Conservation (phyloP, 2,888 invertebrate genomes). For the Mythimna pallens region DNA sequence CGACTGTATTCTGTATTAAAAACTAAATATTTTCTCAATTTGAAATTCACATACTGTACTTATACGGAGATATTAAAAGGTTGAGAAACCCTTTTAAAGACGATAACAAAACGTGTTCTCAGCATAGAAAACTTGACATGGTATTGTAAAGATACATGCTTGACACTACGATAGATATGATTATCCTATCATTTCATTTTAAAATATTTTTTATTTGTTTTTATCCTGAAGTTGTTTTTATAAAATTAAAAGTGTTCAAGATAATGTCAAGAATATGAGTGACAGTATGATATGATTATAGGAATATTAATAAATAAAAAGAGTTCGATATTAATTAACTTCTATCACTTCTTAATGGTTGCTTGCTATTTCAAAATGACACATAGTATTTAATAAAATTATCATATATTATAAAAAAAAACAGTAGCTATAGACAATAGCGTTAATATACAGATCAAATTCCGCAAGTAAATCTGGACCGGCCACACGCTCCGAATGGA, state of each 20-base stretch:
- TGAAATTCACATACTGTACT: neutral
- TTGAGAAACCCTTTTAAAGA: slow-evolving; percentile 22
- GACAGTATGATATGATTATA: slow-evolving; percentile 42
- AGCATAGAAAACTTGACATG: slow-evolving; percentile 48
- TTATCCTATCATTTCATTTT: slow-evolving; percentile 28
- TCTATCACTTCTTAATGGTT: neutral
- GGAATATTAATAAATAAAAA: slow-evolving; percentile 11
- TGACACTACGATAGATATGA: slow-evolving; percentile 61
- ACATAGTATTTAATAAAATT: neutral
- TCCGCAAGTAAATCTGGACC: too few relatives aligned
- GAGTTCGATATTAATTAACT: neutral
- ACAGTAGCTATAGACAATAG: neutral
- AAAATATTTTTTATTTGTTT: slow-evolving; percentile 8
- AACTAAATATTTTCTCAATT: too few relatives aligned
- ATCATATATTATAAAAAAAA: neutral
- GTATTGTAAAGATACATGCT: slow-evolving; percentile 45
- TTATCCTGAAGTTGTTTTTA: slow-evolving; percentile 24
- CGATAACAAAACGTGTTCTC: slow-evolving; percentile 60
- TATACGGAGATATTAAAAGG: neutral
- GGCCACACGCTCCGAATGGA: too few relatives aligned
- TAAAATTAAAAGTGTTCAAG: slow-evolving; percentile 46
- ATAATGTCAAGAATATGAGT: slow-evolving; percentile 41
- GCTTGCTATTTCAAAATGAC: too few relatives aligned
- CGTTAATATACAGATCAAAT: too few relatives aligned
- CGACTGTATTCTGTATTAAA: too few relatives aligned